Percentiles rank a stretch among this genome's conserved stretches.
phyloP scores from a whole-genome alignment of 2,888 invertebrate genomes.

The Ypsolopha sequella region DNA sequence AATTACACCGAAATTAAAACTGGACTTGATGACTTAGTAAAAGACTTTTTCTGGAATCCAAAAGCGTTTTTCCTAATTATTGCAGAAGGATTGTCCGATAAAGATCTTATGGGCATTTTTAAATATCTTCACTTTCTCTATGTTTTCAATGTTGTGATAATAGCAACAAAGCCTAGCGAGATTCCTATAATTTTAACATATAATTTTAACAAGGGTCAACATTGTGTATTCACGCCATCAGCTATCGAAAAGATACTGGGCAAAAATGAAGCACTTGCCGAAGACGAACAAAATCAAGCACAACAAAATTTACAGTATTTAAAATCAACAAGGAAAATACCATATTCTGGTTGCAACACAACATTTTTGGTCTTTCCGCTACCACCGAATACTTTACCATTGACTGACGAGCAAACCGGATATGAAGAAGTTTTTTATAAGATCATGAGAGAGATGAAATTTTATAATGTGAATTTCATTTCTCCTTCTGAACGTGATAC shows the following conservation, averaged over 20 bases:
- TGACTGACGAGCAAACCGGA: not conserved
- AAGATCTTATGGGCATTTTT: slow-evolving; percentile 1
- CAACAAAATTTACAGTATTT: not conserved
- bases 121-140: slow-evolving; percentile 6
- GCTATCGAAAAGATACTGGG: not conserved
- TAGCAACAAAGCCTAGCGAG: not conserved
- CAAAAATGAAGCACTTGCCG: not conserved
- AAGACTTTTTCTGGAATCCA: slow-evolving; percentile 11
- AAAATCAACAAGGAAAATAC: not conserved
- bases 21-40: slow-evolving; percentile 7
- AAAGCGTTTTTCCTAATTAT: slow-evolving; percentile 6
- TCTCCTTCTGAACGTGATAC: not conserved
- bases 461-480: not conserved
- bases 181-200: not conserved
- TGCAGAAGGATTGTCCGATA: not conserved
- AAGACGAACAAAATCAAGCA: no score
- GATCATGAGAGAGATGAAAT: not conserved
- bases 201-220: not conserved
- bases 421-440: not conserved
- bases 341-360: not conserved
- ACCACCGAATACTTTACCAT: not conserved
- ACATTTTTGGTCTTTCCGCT: not conserved
- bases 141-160: slow-evolving; percentile 7
- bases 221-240: not conserved
- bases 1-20: slow-evolving; percentile 2